phyloP scores from a whole-genome alignment of 2,888 invertebrate genomes.

The Meliscaeva auricollis region DNA sequence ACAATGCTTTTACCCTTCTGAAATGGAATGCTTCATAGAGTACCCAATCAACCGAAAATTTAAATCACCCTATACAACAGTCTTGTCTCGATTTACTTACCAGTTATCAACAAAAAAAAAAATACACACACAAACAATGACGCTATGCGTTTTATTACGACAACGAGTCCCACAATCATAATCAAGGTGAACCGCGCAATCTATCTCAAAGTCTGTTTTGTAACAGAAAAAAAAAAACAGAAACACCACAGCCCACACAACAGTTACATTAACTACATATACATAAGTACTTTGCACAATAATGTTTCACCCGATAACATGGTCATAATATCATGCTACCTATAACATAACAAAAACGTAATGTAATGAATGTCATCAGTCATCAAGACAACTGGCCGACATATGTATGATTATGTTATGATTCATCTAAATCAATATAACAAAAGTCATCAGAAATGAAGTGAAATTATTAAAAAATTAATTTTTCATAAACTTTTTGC shows the following conservation, averaged over 20 bases:
- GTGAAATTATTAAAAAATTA: constrained; percentile 50
- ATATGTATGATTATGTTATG: constrained; percentile 33
- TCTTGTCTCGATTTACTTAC: constrained; percentile 11
- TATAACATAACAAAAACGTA: constrained; percentile 22
- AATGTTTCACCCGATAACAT: constrained; percentile 53
- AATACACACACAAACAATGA: constrained; percentile 44
- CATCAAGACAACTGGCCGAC: constrained; percentile 27
- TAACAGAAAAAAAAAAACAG: constrained; percentile 27
- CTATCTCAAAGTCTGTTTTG: constrained; percentile 52
- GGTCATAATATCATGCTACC: constrained; percentile 51
- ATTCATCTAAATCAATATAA: constrained; percentile 59
- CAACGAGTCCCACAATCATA: constrained; percentile 1
- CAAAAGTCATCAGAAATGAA: constrained; percentile 34
- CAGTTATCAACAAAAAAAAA: constrained; percentile 8
- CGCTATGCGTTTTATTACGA: constrained; percentile 47
- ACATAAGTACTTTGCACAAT: constrained; percentile 2
- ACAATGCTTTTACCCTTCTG: constrained; percentile 21
- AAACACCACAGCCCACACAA: constrained; percentile 17
- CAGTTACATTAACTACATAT: background rate
- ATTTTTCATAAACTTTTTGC: constrained; percentile 20
- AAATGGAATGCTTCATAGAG: constrained; percentile 54
- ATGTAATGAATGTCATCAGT: constrained; percentile 53
- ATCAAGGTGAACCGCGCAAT: constrained; percentile 46
- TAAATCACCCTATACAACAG: constrained; percentile 19
- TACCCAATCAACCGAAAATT: constrained; percentile 62